Percentiles rank a stretch among this genome's conserved stretches.
These are phyloP conservation scores for Ophraella communa DNA, from an alignment of 2,888 invertebrate species.

Conservation along the genomic window DNA sequence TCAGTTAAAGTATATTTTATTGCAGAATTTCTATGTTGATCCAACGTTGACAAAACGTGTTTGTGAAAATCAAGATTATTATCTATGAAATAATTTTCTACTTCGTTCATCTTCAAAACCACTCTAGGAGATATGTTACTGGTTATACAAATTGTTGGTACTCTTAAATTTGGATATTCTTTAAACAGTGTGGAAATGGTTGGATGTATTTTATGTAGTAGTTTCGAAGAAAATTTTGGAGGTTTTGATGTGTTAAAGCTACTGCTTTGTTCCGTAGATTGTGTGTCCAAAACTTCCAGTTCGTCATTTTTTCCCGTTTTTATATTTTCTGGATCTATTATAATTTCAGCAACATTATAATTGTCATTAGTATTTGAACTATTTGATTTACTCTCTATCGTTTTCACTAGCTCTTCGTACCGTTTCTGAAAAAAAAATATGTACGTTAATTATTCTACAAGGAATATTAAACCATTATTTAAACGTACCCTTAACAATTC, in stretches of 20 bases:
- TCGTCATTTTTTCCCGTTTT: too few species aligned
- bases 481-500: constrained; percentile 40
- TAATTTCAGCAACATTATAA: constrained; percentile 1
- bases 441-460: too few species aligned
- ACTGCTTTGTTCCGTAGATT: too few species aligned
- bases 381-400: constrained; percentile 19
- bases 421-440: constrained; percentile 30
- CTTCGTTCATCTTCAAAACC: constrained; percentile 39
- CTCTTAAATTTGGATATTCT: constrained; percentile 35
- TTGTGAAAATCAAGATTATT: constrained; percentile 23
- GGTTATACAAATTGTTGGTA: constrained; percentile 36
- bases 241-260: too few species aligned
- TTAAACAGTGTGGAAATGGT: constrained; percentile 35
- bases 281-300: too few species aligned
- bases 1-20: background rate
- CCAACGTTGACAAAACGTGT: constrained; percentile 11
- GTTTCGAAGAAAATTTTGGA: background rate
- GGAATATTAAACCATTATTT: constrained; percentile 1
- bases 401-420: constrained; percentile 24
- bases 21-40: background rate
- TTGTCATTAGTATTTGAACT: too few species aligned
- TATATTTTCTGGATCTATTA: background rate
- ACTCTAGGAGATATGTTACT: constrained; percentile 37
- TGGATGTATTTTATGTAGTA: constrained; percentile 35
- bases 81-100: constrained; percentile 39